Conservation (phyloP, 2,797 vertebrate genomes). For the Phoebastria nigripes region DNA sequence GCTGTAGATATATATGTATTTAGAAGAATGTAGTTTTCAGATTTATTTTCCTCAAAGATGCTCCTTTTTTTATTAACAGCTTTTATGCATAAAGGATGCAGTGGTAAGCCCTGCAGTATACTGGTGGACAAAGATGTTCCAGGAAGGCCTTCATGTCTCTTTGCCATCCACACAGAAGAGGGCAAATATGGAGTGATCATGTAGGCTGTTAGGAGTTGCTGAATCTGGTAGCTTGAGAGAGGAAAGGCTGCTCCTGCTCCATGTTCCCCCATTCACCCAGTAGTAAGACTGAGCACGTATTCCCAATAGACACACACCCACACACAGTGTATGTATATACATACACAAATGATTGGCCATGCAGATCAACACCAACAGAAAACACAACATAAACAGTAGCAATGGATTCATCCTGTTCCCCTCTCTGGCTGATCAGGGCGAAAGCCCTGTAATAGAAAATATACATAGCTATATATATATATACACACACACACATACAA, state of each 20-base stretch:
- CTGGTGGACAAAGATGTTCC: background rate
- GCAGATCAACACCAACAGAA: background rate
- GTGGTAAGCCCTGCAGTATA: background rate
- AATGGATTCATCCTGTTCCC: background rate
- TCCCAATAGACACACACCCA: background rate
- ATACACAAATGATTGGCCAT: background rate
- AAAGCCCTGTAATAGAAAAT: background rate
- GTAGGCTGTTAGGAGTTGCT: background rate
- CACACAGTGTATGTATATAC: fast-evolving
- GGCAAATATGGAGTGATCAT: background rate
- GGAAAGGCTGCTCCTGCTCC: background rate
- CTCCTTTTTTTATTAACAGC: background rate
- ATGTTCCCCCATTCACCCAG: background rate
- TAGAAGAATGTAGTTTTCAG: background rate
- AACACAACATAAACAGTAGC: background rate
- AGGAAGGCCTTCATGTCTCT: background rate
- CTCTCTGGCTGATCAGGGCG: background rate
- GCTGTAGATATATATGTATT: background rate
- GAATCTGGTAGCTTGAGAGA: background rate
- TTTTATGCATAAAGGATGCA: background rate
- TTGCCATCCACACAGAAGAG: background rate
- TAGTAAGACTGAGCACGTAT: background rate
- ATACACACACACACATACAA: no score
- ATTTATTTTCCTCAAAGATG: background rate
- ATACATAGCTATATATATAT: background rate